Evolutionary conservation across 2,888 invertebrate species (phyloP).

Genomic region (Opisthograptis luteolata): DNA sequence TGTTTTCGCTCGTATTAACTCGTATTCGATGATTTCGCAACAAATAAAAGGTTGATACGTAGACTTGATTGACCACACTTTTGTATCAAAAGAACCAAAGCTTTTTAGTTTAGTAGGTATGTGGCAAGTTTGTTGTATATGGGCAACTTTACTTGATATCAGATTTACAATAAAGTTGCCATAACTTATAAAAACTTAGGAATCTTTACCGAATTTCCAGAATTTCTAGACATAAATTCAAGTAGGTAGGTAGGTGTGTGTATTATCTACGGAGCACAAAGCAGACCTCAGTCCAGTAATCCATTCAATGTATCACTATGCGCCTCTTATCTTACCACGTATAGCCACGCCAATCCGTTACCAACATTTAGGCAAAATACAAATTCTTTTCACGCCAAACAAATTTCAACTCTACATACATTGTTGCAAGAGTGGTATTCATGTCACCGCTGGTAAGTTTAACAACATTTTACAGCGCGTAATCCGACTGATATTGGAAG

Average conservation of each 20-base stretch:
- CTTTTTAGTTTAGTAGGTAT: no score
- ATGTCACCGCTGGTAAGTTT: slow-evolving; percentile 45
- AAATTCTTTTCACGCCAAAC: slow-evolving; percentile 57
- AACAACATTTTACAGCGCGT: slow-evolving; percentile 75
- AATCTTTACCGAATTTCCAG: no score
- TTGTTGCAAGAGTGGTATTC: slow-evolving; percentile 52
- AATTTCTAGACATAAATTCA: slow-evolving; percentile 1
- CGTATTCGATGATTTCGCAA: no score
- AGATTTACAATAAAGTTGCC: no score
- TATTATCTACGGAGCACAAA: slow-evolving; percentile 48
- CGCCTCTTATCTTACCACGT: slow-evolving; percentile 75
- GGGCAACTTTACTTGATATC: no score
- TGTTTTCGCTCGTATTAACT: no score
- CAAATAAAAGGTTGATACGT: no score
- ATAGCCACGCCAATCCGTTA: slow-evolving; percentile 79
- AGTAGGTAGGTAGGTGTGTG: slow-evolving; percentile 6
- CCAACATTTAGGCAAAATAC: slow-evolving; percentile 82
- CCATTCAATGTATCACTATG: slow-evolving; percentile 80
- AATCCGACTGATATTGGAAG: slow-evolving; percentile 82
- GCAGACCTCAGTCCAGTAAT: slow-evolving; percentile 67
- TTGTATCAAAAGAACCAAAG: no score
- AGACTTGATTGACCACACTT: no score
- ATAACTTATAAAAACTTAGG: no score
- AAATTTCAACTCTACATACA: slow-evolving; percentile 54
- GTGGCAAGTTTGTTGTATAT: no score